Conservation (phyloP, 1,140 invertebrate species). For the Drosophila pseudoananassae region DNA sequence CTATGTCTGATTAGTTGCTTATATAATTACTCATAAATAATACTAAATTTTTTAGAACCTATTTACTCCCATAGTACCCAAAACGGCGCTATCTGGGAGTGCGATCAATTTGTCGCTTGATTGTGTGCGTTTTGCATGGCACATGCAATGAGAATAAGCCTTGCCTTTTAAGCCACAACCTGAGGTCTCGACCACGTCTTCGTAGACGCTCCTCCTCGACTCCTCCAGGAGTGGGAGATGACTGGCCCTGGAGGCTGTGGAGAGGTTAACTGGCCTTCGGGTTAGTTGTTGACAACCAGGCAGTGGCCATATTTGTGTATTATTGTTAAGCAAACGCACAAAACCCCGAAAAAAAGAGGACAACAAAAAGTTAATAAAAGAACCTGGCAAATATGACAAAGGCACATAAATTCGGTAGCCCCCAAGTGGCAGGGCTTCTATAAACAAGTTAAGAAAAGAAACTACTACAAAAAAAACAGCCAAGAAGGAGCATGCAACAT, state of each 20-base stretch:
- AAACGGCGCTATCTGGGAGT: constrained; percentile 64
- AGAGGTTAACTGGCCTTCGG: constrained; percentile 49
- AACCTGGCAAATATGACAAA: constrained; percentile 76
- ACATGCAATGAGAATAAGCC: constrained; percentile 54
- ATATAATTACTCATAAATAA: neutral
- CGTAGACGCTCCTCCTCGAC: constrained; percentile 10
- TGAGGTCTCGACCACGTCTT: constrained; percentile 9
- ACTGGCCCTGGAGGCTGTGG: constrained; percentile 13
- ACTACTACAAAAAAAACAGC: constrained; percentile 8
- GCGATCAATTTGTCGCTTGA: constrained; percentile 80
- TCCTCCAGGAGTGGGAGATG: constrained; percentile 7
- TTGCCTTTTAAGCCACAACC: constrained; percentile 46
- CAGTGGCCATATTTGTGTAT: constrained; percentile 80
- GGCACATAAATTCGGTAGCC: constrained; percentile 80
- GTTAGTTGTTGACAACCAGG: constrained; percentile 74
- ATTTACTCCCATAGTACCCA: constrained; percentile 29
- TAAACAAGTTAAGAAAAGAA: constrained; percentile 35
- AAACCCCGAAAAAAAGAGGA: constrained; percentile 11
- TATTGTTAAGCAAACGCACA: constrained; percentile 61
- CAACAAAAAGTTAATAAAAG: constrained; percentile 22
- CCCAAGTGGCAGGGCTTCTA: constrained; percentile 35
- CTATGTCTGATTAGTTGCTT: no score
- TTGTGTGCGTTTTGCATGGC: constrained; percentile 76
- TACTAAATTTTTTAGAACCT: neutral
- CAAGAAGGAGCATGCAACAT: constrained; percentile 41